A percentile compares a stretch with the other conserved stretches of the same genome.
Evolutionary conservation across 2,797 vertebrate species (phyloP).

Genomic region (Poecilia velifera): DNA sequence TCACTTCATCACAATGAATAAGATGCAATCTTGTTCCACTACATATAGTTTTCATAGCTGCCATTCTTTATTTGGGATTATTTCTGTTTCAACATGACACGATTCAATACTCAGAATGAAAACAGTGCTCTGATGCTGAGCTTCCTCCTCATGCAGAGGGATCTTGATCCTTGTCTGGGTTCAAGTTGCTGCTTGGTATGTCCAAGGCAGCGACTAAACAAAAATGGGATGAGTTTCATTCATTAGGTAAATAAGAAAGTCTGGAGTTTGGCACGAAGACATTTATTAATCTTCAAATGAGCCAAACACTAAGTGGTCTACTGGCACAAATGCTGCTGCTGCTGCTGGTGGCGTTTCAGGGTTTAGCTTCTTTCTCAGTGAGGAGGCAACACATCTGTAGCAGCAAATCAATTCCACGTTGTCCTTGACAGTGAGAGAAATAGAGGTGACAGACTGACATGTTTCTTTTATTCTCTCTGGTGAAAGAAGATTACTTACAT

Average conservation of each 20-base stretch:
- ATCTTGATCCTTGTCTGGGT: slow-evolving; percentile 8
- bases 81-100: slow-evolving; percentile 15
- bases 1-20: slow-evolving; percentile 59
- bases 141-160: slow-evolving; percentile 1
- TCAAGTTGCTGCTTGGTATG: slow-evolving; percentile 34
- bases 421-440: slow-evolving; percentile 12
- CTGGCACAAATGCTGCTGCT: slow-evolving; percentile 63
- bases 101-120: background rate
- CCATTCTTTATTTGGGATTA: slow-evolving; percentile 29
- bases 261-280: slow-evolving; percentile 63
- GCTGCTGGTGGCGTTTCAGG: slow-evolving; percentile 31
- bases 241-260: slow-evolving; percentile 74
- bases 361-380: slow-evolving; percentile 59
- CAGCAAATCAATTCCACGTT: slow-evolving; percentile 59
- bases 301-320: slow-evolving; percentile 77
- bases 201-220: slow-evolving; percentile 27
- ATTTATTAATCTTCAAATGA: slow-evolving; percentile 58
- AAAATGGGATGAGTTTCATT: slow-evolving; percentile 50
- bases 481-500: background rate
- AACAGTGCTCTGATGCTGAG: slow-evolving; percentile 13
- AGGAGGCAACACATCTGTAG: slow-evolving; percentile 27
- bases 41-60: slow-evolving; percentile 41
- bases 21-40: slow-evolving; percentile 37
- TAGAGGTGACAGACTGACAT: background rate
- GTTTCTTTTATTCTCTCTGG: background rate